A percentile compares a stretch with the other conserved stretches of the same genome.
These are phyloP conservation scores for Blera fallax DNA, from an alignment of 2,888 invertebrate species.

Conservation along the genomic window DNA sequence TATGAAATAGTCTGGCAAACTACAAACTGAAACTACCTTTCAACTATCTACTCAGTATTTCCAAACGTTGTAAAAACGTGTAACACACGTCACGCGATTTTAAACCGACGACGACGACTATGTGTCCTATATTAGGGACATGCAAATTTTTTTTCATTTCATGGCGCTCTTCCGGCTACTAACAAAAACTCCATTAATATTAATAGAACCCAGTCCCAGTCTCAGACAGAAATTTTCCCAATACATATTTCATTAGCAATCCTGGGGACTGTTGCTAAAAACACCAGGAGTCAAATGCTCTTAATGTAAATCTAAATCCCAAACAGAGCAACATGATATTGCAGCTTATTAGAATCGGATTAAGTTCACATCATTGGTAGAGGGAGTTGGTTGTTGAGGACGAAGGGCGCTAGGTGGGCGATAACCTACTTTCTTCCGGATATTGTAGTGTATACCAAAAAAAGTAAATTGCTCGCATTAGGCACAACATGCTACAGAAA, in stretches of 20 bases:
- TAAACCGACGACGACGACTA: conserved; percentile 20
- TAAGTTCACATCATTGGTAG: background rate
- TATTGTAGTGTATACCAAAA: conserved; percentile 25
- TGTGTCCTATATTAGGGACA: conserved; percentile 45
- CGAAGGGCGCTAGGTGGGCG: conserved; percentile 5
- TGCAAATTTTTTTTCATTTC: conserved; percentile 29
- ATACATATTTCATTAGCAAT: conserved; percentile 22
- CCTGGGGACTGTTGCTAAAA: conserved; percentile 5
- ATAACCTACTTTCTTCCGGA: conserved; percentile 56
- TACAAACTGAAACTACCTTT: background rate
- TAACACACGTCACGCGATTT: conserved; percentile 43
- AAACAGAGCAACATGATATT: conserved; percentile 39
- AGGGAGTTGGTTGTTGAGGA: background rate
- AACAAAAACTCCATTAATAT: conserved; percentile 29
- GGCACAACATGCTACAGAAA: conserved; percentile 34
- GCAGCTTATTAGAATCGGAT: conserved; percentile 58
- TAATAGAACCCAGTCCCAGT: conserved; percentile 1
- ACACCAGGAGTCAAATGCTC: conserved; percentile 42
- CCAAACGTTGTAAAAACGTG: background rate
- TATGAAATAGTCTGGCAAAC: background rate
- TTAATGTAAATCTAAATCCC: conserved; percentile 38
- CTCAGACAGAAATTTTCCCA: conserved; percentile 1
- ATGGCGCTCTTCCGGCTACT: conserved; percentile 32
- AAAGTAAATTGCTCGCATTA: conserved; percentile 34
- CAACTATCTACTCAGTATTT: background rate